Evolutionary conservation across 2,888 invertebrate genomes (phyloP).

Genomic region (Tenthredo mesomela): DNA sequence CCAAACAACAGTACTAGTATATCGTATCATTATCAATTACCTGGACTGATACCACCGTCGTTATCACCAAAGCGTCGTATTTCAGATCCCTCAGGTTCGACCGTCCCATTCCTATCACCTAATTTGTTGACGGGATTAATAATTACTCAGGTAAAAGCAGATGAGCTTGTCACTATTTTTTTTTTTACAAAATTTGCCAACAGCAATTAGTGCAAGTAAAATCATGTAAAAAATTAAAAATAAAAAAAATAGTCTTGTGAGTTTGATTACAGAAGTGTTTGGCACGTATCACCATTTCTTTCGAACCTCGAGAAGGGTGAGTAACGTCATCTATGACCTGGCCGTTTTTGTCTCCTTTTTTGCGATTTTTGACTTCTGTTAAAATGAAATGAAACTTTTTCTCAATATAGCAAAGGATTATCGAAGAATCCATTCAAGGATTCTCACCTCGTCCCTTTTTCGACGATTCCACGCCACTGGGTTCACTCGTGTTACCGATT

Average conservation of each 20-base stretch:
- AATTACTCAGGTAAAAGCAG: not conserved
- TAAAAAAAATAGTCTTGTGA: not conserved
- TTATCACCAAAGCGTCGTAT: not conserved
- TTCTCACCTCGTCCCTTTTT: conserved; percentile 41
- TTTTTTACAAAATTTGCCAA: not conserved
- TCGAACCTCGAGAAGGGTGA: not conserved
- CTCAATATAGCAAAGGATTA: not conserved
- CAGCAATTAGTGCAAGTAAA: not conserved
- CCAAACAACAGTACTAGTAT: not conserved
- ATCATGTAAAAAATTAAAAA: not conserved
- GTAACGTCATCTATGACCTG: not conserved
- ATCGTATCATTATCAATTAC: conserved; percentile 8
- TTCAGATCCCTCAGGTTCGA: not conserved
- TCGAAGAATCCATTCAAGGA: not conserved
- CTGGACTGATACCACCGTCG: not conserved
- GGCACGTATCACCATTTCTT: not conserved
- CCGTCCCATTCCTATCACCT: not conserved
- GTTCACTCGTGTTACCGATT: conserved; percentile 6
- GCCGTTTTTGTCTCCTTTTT: not conserved
- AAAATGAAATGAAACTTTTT: conserved; percentile 4
- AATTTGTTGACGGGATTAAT: not conserved
- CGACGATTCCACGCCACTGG: conserved; percentile 4
- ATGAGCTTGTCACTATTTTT: not conserved
- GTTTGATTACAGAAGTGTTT: not conserved
- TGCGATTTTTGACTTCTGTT: not conserved